Evolutionary conservation across 2,113 vertebrate genomes (phyloP), one percentile per base, ranked within the genome.

Genomic region (Bostrychus sinensis): DNA sequence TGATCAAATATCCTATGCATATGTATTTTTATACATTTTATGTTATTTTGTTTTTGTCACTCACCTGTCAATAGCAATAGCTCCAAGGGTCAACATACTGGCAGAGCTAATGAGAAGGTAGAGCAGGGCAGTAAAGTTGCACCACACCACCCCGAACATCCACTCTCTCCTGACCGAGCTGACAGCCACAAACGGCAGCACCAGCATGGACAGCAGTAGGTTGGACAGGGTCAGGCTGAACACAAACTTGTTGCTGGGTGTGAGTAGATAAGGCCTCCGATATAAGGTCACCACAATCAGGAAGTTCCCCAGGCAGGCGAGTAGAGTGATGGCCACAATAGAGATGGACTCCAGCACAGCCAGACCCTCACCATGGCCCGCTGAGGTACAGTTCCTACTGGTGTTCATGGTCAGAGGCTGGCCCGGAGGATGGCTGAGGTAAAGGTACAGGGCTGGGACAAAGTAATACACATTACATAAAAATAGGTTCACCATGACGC

Each of bases 71-170:
- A 99, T 90, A 26, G 97, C 96, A 30, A 99, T 99, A 66, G 95
- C 94, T 26, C 97, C 96, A 0, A 99, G 93, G 0, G 97, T 99
- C 6, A 99, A 95, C 95, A 98, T 96, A 90, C 97, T 99, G 85
- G 97, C 96, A 0, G 96, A 96, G 91, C 97, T 98, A 91, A 99
- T 95, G 43, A 99, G 94, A 86, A 98, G 92, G 86, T 98, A 98
- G 13, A 99, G 94, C 41, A 99, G 89, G 26, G 96, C 97, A 0
- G 96, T 98, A 83, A 99, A 96, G 89, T 97, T 96, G 91, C 97
- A 99, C 97, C 97, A 99, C 65, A 99, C 96, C 1, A 98, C 96
- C 0, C 97, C 97, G 0, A 99, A 99, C 78, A 97, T 91, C 97
- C 97, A 99, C 88, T 95, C 94, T 51, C 94, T 89, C 72, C 89